Percentiles rank a stretch among this genome's conserved stretches.
These are phyloP conservation scores for Drosophila eohydei DNA, from an alignment of 2,888 invertebrate species.

Conservation along the genomic window DNA sequence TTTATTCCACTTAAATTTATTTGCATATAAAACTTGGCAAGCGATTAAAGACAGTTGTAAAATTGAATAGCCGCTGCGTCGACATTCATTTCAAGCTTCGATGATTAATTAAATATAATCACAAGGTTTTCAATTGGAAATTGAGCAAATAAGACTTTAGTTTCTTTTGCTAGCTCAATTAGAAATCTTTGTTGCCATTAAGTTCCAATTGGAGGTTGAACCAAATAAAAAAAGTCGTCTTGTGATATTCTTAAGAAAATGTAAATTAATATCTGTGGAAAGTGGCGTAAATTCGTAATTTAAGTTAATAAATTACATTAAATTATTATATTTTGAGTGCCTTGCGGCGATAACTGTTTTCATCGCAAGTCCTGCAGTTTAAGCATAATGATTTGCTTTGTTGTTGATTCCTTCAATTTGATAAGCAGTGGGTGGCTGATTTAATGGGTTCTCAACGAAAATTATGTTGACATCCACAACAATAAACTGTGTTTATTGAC, in stretches of 20 bases:
- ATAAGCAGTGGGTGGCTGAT: conserved; percentile 40
- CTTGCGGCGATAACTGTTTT: not conserved
- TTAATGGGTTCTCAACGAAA: conserved; percentile 69
- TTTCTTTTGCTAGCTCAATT: not conserved
- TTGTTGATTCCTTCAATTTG: conserved; percentile 9
- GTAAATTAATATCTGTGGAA: not conserved
- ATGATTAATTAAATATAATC: not conserved
- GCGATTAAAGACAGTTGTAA: not conserved
- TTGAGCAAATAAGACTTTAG: not conserved
- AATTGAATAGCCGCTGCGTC: not conserved
- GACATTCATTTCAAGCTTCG: not conserved
- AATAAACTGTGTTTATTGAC: conserved; percentile 75
- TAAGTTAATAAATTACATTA: not conserved
- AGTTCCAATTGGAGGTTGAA: not conserved
- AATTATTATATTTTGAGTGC: not conserved
- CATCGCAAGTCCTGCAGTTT: conserved; percentile 8
- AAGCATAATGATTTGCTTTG: conserved; percentile 22
- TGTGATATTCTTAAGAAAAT: not conserved
- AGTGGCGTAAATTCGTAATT: not conserved
- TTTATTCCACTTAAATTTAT: conserved; percentile 63
- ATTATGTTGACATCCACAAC: conserved; percentile 66
- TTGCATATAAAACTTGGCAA: conserved; percentile 61
- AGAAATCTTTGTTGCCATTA: too few relatives aligned
- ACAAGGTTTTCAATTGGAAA: not conserved
- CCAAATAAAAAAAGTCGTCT: not conserved